phyloP scores from a whole-genome alignment of 92 coral and sea anemone genomes.

The Muricea muricata region DNA sequence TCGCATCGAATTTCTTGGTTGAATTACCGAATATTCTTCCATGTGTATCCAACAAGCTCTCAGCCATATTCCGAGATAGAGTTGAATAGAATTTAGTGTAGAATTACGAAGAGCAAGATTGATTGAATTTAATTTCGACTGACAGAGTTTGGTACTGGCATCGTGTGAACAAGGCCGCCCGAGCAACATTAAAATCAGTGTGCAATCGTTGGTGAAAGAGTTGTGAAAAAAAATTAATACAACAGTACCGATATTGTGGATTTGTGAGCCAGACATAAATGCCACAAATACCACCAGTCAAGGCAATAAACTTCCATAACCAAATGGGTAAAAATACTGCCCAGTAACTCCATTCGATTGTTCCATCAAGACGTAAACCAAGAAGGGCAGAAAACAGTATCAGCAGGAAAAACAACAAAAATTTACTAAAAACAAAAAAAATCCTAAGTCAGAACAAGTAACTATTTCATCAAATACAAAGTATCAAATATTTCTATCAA shows the following conservation, averaged over 20 bases:
- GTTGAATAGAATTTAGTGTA: too few relatives aligned
- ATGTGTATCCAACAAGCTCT: too few relatives aligned
- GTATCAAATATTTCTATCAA: too few relatives aligned
- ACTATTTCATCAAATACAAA: too few relatives aligned
- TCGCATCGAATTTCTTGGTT: too few relatives aligned
- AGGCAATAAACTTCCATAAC: conserved; percentile 90
- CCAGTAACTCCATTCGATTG: conserved; percentile 95
- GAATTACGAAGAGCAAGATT: too few relatives aligned
- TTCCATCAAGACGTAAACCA: conserved; percentile 90
- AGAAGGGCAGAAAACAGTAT: conserved; percentile 88
- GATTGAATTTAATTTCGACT: too few relatives aligned
- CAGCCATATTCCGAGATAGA: too few relatives aligned
- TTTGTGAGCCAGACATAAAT: conserved; percentile 88
- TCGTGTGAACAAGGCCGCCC: too few relatives aligned
- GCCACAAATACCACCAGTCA: conserved; percentile 85
- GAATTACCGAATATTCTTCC: too few relatives aligned
- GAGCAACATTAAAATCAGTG: neutral
- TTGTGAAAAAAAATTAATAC: neutral
- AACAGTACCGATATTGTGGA: conserved; percentile 86
- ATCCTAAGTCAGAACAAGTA: too few relatives aligned
- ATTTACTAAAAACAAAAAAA: conserved; percentile 71
- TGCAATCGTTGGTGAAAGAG: neutral
- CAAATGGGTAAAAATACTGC: conserved; percentile 97
- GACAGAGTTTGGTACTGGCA: too few relatives aligned
- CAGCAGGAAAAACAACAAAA: conserved; percentile 88